Conservation (phyloP, 2,113 vertebrate species). For the Chloropsis hardwickii region DNA sequence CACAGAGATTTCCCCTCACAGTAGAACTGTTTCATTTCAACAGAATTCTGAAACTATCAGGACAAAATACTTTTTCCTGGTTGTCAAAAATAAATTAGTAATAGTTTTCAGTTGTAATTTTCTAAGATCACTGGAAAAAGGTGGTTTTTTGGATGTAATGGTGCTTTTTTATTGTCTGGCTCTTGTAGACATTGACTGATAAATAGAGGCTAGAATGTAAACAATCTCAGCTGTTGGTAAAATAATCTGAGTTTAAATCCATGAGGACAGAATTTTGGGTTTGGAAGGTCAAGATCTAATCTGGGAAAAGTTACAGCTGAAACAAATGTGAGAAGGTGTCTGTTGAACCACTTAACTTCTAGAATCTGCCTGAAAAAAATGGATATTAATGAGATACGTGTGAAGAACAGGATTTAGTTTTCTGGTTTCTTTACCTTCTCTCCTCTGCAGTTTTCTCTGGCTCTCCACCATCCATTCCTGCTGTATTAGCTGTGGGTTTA, state of each 20-base stretch:
- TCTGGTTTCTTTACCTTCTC: fast-evolving
- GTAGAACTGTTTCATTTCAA: neutral
- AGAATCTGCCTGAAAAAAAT: neutral
- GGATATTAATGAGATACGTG: neutral
- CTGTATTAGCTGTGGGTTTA: neutral
- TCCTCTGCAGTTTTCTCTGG: neutral
- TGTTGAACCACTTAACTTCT: neutral
- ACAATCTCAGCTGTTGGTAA: neutral
- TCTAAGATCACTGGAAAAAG: neutral
- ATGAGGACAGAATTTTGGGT: neutral
- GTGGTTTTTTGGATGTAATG: neutral
- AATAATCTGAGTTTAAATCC: neutral
- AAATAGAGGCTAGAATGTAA: neutral
- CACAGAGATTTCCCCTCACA: fast-evolving
- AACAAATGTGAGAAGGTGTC: neutral
- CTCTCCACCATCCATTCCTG: neutral
- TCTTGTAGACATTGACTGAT: neutral
- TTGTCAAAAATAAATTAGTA: neutral
- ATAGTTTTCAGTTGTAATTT: neutral
- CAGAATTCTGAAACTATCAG: neutral
- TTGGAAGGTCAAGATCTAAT: neutral
- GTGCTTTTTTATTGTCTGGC: neutral
- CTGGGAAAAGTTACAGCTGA: neutral
- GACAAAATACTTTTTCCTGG: neutral
- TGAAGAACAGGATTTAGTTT: neutral